Conservation (phyloP, 2,888 invertebrate genomes). For the Melikaiella ostensackeni region DNA sequence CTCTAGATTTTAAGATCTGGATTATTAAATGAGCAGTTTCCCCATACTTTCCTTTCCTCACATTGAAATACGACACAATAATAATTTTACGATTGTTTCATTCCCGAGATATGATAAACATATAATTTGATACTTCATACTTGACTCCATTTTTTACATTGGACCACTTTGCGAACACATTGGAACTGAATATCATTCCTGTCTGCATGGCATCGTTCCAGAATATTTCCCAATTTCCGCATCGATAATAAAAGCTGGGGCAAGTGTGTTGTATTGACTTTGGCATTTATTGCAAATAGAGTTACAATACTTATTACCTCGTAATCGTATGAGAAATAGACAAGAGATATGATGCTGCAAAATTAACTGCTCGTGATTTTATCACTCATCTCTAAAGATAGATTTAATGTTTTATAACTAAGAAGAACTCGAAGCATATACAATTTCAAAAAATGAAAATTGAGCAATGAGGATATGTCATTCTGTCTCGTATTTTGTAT, state of each 20-base stretch:
- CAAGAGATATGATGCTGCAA: neutral
- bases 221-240: slow-evolving; percentile 38
- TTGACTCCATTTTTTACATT: slow-evolving; percentile 22
- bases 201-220: slow-evolving; percentile 37
- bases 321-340: slow-evolving; percentile 20
- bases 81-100: slow-evolving; percentile 35
- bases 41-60: neutral
- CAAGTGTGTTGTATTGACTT: slow-evolving; percentile 35
- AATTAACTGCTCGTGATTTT: neutral
- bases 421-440: neutral
- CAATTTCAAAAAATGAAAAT: neutral
- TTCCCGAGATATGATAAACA: slow-evolving; percentile 16
- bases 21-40: neutral
- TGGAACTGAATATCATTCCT: slow-evolving; percentile 18
- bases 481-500: neutral
- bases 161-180: slow-evolving; percentile 7
- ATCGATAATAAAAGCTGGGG: slow-evolving; percentile 31
- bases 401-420: neutral
- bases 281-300: slow-evolving; percentile 42
- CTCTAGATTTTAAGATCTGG: neutral
- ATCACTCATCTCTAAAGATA: neutral
- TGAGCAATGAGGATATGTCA: neutral
- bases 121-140: slow-evolving; percentile 12
- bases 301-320: slow-evolving; percentile 36
- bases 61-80: slow-evolving; percentile 4